These are phyloP conservation scores for Caerostris darwini DNA, from an alignment of 1,140 invertebrate species.

Conservation along the genomic window DNA sequence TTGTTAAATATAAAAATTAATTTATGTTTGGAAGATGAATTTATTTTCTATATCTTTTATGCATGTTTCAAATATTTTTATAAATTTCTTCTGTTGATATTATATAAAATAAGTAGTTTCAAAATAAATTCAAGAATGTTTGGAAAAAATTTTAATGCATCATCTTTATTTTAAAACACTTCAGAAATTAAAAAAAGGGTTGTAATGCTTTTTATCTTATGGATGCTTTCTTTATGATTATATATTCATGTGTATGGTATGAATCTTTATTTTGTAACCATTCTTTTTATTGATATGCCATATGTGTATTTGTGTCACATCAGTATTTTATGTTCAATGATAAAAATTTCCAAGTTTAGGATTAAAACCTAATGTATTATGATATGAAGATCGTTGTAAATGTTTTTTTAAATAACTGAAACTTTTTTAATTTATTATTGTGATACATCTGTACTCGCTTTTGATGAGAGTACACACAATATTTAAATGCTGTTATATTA, in stretches of 20 bases:
- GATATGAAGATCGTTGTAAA: not conserved
- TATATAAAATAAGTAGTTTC: too few species aligned
- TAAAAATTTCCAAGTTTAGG: constrained; percentile 9
- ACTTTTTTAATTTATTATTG: constrained; percentile 31
- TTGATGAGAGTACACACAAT: constrained; percentile 29
- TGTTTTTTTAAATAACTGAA: not conserved
- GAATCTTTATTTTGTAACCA: constrained; percentile 40
- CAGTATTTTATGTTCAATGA: constrained; percentile 15
- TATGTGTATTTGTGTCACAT: not conserved
- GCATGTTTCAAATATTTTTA: too few species aligned
- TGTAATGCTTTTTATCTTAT: constrained; percentile 10
- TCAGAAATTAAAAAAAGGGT: not conserved
- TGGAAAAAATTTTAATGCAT: not conserved
- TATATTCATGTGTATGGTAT: constrained; percentile 25
- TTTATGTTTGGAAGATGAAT: too few species aligned
- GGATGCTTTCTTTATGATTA: constrained; percentile 3
- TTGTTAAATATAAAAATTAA: too few species aligned
- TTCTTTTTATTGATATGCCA: constrained; percentile 37
- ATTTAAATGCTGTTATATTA: not conserved
- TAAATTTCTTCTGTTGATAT: too few species aligned
- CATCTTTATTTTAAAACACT: not conserved
- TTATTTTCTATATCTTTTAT: too few species aligned
- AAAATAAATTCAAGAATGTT: too few species aligned
- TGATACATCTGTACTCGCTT: constrained; percentile 11
- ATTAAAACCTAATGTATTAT: not conserved